Evolutionary conservation across 2,888 invertebrate genomes (phyloP).

Genomic region (Calameuta idolon): DNA sequence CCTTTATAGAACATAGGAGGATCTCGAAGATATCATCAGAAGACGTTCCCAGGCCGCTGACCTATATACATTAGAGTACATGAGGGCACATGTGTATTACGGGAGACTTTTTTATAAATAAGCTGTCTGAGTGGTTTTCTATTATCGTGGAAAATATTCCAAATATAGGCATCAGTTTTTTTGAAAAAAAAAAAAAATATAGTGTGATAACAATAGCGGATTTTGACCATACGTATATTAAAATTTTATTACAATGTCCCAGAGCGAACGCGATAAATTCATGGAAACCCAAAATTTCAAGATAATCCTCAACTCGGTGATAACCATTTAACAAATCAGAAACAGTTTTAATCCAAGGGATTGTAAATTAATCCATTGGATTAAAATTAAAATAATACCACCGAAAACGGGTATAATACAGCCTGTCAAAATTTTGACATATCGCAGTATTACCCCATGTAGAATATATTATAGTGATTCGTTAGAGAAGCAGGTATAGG

Average conservation of each 20-base stretch:
- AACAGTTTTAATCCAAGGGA: background rate
- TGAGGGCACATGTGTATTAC: background rate
- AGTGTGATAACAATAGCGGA: background rate
- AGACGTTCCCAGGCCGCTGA: conserved; percentile 39
- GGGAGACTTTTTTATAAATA: conserved; percentile 34
- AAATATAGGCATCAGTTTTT: conserved; percentile 9
- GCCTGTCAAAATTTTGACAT: background rate
- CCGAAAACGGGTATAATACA: background rate
- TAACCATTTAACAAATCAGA: background rate
- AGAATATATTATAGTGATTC: background rate
- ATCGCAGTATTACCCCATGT: background rate
- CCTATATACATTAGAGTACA: conserved; percentile 38
- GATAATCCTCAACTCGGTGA: background rate
- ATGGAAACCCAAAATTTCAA: background rate
- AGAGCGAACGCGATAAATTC: background rate
- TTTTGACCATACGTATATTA: background rate
- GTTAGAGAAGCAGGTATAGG: background rate
- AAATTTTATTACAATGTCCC: background rate
- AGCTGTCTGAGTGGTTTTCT: conserved; percentile 26
- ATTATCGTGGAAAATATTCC: conserved; percentile 21
- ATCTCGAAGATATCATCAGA: conserved; percentile 34
- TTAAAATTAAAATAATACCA: too few relatives aligned
- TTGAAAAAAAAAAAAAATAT: background rate
- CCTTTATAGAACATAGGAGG: background rate
- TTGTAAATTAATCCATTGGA: too few relatives aligned